Base-by-base conservation (phyloP, 2,113 vertebrate species). In the Epinephelus fuscoguttatus region DNA sequence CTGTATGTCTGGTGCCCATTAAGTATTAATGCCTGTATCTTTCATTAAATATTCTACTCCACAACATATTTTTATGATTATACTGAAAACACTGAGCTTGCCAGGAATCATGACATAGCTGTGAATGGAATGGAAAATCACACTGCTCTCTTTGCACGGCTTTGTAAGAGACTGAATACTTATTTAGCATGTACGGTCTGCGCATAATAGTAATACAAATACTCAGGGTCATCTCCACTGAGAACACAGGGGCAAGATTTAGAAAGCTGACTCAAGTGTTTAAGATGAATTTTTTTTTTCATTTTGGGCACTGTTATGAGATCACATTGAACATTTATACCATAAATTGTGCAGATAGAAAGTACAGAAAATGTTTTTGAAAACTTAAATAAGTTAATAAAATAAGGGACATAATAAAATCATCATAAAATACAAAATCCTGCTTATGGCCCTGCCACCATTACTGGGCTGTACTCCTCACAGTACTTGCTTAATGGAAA, bases 21-120 rank as follows among this genome's bases (percentile, higher is more conserved):
- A 87, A 84, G 8, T 74, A 91, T 90, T 83, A 62, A 81, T 73
- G 33, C 17, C 15, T 64, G 27, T 13, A 52, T 64, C 57, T 7
- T 37, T 42, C 13, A 30, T 1, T 30, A 8, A 53, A 33, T 18
- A 12, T 7, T 18, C 25, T 7, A 25, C 23, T 67, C 8, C 21
- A 19, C 4, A 75, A 27, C 12, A 6, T 19, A 15, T 23, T 67
- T 27, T 18, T 14, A 13, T 71, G 12, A 60, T 71, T 59, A 55
- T 19, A 60, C 25, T 50, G 6, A 83, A 66, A n/a, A 60, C 27
- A 19, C 11, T 53, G 49, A 56, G 21, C 40, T 21, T 56, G 2
- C 33, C n/a, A 45, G 3, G 2, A 14, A 33, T 66, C 42, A 27
- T 18, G 27, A 56, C 25, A 56, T 1, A 47, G 11, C 50, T 12